Evolutionary conservation across 2,888 invertebrate species (phyloP).

Genomic region (Rapana venosa): DNA sequence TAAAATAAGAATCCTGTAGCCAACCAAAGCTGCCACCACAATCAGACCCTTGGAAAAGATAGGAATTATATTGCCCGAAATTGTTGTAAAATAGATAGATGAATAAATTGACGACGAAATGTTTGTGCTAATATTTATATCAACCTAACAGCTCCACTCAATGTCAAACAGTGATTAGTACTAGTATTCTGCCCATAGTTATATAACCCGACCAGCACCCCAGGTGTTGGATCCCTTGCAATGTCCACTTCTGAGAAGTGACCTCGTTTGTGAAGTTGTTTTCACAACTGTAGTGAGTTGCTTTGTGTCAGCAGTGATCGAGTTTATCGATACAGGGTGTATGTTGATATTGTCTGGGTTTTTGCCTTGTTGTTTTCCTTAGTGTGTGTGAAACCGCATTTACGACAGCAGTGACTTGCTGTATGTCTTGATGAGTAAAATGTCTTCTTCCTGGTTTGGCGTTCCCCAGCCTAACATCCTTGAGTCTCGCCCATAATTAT

Average conservation of each 20-base stretch:
- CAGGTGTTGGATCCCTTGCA: background rate
- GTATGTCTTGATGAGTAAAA: background rate
- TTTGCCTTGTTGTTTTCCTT: background rate
- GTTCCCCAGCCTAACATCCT: too few species aligned
- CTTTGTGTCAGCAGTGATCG: background rate
- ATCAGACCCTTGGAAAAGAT: too few species aligned
- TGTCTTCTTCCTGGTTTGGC: too few species aligned
- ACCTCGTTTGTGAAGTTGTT: background rate
- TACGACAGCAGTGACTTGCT: background rate
- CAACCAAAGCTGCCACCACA: too few species aligned
- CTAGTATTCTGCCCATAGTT: background rate
- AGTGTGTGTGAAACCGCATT: background rate
- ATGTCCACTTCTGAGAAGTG: constrained; percentile 29
- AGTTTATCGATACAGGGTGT: background rate
- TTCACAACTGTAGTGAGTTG: background rate
- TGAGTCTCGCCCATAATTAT: too few species aligned
- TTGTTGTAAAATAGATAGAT: too few species aligned
- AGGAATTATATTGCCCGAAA: too few species aligned
- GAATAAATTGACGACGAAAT: too few species aligned
- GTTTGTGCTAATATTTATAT: too few species aligned
- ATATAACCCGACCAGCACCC: background rate
- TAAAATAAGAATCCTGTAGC: too few species aligned
- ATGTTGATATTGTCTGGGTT: background rate
- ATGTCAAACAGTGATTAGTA: background rate
- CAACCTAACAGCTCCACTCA: too few species aligned